These are phyloP conservation scores for Aplodontia rufa DNA, from an alignment of 2,113 vertebrate genomes.

Conservation along the genomic window DNA sequence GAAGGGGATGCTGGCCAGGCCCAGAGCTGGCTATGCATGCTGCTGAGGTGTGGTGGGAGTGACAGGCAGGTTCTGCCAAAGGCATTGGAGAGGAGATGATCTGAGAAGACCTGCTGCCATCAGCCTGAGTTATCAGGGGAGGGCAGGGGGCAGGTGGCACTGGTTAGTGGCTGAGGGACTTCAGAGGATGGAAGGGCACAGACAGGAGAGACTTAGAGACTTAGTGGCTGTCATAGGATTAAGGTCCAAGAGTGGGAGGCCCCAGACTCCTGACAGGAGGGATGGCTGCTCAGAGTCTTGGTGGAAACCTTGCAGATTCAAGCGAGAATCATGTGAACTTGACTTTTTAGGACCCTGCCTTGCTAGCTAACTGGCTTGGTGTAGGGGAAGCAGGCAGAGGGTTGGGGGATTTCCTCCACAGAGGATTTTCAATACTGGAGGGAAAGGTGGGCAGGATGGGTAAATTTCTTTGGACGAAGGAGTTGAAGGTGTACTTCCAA, in stretches of 20 bases:
- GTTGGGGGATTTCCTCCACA: not conserved
- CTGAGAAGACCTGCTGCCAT: not conserved
- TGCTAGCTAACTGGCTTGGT: not conserved
- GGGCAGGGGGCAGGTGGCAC: not conserved
- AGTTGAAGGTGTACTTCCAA: conserved; percentile 35
- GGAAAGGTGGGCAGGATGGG: not conserved
- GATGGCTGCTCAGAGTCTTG: not conserved
- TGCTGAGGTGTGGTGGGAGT: not conserved
- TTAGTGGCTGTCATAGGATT: not conserved
- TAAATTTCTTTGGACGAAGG: not conserved
- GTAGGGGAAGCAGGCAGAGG: not conserved
- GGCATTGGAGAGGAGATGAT: not conserved
- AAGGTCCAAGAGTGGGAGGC: not conserved
- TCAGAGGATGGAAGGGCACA: not conserved
- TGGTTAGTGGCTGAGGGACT: not conserved
- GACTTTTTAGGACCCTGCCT: not conserved
- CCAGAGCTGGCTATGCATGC: not conserved
- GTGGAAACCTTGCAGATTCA: not conserved
- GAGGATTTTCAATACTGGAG: not conserved
- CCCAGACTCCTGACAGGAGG: not conserved
- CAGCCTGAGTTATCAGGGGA: not conserved
- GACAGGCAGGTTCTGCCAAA: not conserved
- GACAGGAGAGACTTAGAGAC: not conserved
- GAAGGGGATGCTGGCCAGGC: not conserved
- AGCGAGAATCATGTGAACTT: not conserved